Evolutionary conservation across 1,140 invertebrate species (phyloP).

Genomic region (Panulirus ornatus): DNA sequence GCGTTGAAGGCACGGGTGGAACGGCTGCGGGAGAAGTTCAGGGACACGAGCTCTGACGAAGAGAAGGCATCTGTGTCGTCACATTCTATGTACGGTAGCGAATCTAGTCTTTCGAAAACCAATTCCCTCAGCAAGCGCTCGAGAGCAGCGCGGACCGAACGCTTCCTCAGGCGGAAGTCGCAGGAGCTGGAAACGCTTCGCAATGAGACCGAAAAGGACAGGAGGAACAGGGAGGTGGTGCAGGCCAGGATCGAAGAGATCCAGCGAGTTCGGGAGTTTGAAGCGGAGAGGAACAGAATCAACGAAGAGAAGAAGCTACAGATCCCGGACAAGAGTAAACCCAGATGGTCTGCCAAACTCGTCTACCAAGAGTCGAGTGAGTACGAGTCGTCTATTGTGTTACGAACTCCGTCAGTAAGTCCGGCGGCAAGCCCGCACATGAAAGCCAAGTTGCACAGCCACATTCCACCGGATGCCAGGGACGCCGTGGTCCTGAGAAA

Average conservation of each 20-base stretch:
- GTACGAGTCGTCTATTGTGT: constrained; percentile 74
- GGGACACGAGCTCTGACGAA: constrained; percentile 84
- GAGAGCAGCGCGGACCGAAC: constrained; percentile 86
- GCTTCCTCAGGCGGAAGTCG: constrained; percentile 86
- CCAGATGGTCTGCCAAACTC: constrained; percentile 76
- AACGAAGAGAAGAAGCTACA: constrained; percentile 53
- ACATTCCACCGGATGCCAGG: constrained; percentile 26
- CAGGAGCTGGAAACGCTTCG: constrained; percentile 82
- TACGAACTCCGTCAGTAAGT: constrained; percentile 76
- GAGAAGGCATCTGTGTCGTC: constrained; percentile 81
- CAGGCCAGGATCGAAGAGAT: constrained; percentile 75
- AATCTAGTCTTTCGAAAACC: constrained; percentile 81
- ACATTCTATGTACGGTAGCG: constrained; percentile 84
- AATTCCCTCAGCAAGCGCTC: constrained; percentile 81
- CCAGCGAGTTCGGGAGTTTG: constrained; percentile 58
- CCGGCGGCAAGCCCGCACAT: constrained; percentile 76
- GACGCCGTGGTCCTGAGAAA: constrained; percentile 50
- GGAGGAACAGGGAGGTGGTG: constrained; percentile 71
- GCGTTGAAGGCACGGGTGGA: constrained; percentile 83
- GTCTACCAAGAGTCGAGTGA: constrained; percentile 77
- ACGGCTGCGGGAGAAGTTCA: constrained; percentile 82
- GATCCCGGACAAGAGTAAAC: constrained; percentile 46
- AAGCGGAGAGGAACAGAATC: constrained; percentile 61
- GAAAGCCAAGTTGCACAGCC: constrained; percentile 47
- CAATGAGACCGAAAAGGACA: constrained; percentile 80